These are phyloP conservation scores for Phasia obesa DNA, from an alignment of 2,888 invertebrate genomes.

Conservation along the genomic window DNA sequence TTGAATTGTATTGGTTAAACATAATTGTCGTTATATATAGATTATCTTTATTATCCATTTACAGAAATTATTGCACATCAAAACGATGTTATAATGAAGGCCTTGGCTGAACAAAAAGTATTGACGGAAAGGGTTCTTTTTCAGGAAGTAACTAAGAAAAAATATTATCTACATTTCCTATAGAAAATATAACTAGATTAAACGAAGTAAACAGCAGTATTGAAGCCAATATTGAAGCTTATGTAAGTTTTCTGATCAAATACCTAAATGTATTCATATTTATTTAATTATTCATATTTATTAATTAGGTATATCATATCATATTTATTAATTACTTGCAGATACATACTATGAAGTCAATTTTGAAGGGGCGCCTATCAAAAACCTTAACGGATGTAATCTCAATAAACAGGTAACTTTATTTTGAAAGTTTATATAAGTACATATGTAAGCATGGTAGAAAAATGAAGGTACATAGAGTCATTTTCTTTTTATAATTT, in stretches of 20 bases:
- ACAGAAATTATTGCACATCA: constrained; percentile 23
- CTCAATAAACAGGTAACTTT: constrained; percentile 17
- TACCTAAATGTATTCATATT: not conserved
- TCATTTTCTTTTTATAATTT: too few relatives aligned
- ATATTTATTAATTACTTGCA: not conserved
- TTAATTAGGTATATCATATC: too few relatives aligned
- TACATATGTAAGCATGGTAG: not conserved
- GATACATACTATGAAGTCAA: constrained; percentile 30
- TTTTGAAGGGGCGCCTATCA: constrained; percentile 43
- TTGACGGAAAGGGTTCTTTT: constrained; percentile 50
- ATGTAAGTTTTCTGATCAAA: constrained; percentile 22
- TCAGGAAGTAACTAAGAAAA: constrained; percentile 37
- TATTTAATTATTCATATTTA: not conserved
- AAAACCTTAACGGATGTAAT: constrained; percentile 53
- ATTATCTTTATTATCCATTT: constrained; percentile 3
- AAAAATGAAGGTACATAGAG: too few relatives aligned
- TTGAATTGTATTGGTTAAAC: not conserved
- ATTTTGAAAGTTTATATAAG: not conserved
- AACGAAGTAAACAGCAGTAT: constrained; percentile 34
- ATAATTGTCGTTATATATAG: not conserved
- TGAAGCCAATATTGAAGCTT: constrained; percentile 40
- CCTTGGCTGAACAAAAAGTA: constrained; percentile 36
- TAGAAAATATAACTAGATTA: constrained; percentile 34
- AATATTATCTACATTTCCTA: constrained; percentile 31
- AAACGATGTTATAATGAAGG: constrained; percentile 15